Evolutionary conservation across 2,113 vertebrate genomes (phyloP).

Genomic region (Eurystomus gularis): DNA sequence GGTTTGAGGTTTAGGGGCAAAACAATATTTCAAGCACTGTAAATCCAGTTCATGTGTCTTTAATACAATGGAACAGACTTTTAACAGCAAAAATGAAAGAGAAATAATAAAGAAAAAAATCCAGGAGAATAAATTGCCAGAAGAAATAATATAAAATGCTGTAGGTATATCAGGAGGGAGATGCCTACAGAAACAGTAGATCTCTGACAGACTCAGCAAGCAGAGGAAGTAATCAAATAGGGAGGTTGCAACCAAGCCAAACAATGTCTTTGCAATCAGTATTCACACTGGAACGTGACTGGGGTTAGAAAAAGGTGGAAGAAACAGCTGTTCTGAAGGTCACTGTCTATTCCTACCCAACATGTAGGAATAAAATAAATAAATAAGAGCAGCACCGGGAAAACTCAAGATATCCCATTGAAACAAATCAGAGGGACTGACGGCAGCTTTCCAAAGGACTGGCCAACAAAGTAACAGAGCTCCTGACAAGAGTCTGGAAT

Average conservation of each 20-base stretch:
- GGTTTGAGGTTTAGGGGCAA: neutral
- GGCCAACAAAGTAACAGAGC: neutral
- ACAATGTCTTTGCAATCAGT: neutral
- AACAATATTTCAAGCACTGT: neutral
- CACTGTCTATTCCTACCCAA: neutral
- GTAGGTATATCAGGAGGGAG: neutral
- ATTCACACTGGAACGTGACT: neutral
- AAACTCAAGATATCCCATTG: neutral
- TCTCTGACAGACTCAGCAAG: neutral
- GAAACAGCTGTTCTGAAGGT: neutral
- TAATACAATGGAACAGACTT: neutral
- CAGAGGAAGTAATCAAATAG: neutral
- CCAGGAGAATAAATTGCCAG: neutral
- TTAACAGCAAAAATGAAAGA: neutral
- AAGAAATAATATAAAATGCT: neutral
- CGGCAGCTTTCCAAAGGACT: neutral
- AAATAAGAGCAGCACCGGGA: neutral
- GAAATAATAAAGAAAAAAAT: neutral
- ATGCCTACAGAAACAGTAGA: neutral
- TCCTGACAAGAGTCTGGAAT: neutral
- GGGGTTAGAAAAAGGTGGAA: neutral
- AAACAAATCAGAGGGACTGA: neutral
- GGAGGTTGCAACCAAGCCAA: neutral
- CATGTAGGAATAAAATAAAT: neutral
- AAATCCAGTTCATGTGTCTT: neutral